Base-by-base conservation (phyloP, 2,113 vertebrate genomes). In the Cyanocitta stelleri region DNA sequence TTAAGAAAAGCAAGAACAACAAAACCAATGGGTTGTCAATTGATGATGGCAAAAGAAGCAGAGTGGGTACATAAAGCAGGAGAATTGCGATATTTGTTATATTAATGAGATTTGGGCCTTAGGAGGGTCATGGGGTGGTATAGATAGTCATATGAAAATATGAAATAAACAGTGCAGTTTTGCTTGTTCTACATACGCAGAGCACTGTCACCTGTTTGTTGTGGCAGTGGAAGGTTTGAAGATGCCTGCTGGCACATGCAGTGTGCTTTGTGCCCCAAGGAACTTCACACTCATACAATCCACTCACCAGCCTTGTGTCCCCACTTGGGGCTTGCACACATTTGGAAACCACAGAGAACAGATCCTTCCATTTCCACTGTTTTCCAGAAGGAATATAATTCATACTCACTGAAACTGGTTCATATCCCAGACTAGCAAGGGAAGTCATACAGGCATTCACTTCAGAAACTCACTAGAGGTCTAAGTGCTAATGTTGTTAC, bases 161-260 rank as follows among this genome's bases (percentile, higher is more conserved):
- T 9, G 16, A 80, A 84, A 89, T 85, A 58, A 72, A 7, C 4
- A 3, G 20, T 51, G 11, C 26, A 8, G 2, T 86, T 72, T 64
- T 17, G 13, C 11, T 73, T 56, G 17, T 15, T 83, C 30, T 23
- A 29, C 0, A 1, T 44, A 29, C 4, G 10, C 11, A 68, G 59
- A 91, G 17, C 33, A 48, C 11, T 68, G 30, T 11, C 14, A 20
- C 17, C 20, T 61, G 9, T 59, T 79, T 64, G 1, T 41, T 46
- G 16, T 61, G 58, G 23, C 14, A 46, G 10, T 43, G 30, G 44
- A 39, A 48, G 18, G 8, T 59, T 78, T 58, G 27, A 87, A 66
- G 33, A 30, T 2, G 1, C 37, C 24, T 68, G 7, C 32, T 58
- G 33, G 14, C 11, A 56, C 14, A 35, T 0, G 0, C 10, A 37